These are phyloP conservation scores for Ennomos quercinarius DNA, from an alignment of 2,888 invertebrate genomes.

Conservation along the genomic window DNA sequence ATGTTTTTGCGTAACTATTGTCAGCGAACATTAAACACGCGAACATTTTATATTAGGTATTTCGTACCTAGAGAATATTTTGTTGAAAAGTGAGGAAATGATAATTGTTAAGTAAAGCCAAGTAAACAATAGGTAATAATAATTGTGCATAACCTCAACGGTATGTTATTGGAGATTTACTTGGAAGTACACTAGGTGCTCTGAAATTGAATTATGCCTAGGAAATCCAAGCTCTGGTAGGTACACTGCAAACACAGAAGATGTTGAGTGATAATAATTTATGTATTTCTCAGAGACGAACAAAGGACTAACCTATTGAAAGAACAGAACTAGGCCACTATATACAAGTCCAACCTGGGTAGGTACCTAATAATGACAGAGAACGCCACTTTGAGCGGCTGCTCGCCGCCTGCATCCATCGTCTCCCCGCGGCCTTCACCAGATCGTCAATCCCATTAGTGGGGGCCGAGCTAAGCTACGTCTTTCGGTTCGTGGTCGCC, in stretches of 20 bases:
- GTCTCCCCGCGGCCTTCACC: too few relatives aligned
- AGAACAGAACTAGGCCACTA: background rate
- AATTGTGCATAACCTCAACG: too few relatives aligned
- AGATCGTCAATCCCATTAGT: too few relatives aligned
- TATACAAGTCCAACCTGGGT: background rate
- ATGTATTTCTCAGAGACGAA: constrained; percentile 12
- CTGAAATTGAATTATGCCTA: constrained; percentile 9
- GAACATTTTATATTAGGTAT: too few relatives aligned
- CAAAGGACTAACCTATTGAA: constrained; percentile 12
- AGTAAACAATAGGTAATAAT: too few relatives aligned
- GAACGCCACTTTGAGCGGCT: too few relatives aligned
- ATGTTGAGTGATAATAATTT: constrained; percentile 10
- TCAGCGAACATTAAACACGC: constrained; percentile 1
- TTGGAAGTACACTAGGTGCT: background rate
- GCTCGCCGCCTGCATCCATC: too few relatives aligned
- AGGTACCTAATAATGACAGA: background rate
- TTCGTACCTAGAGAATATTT: too few relatives aligned
- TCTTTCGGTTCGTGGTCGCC: too few relatives aligned
- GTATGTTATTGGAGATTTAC: background rate
- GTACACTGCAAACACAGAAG: constrained; percentile 4
- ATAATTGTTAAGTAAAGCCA: background rate
- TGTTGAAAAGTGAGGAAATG: too few relatives aligned
- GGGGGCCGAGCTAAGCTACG: too few relatives aligned
- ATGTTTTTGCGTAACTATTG: constrained; percentile 32
- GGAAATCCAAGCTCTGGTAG: constrained; percentile 8